Base-by-base conservation (phyloP, 2,888 invertebrate species). In the Drosophila merina region DNA sequence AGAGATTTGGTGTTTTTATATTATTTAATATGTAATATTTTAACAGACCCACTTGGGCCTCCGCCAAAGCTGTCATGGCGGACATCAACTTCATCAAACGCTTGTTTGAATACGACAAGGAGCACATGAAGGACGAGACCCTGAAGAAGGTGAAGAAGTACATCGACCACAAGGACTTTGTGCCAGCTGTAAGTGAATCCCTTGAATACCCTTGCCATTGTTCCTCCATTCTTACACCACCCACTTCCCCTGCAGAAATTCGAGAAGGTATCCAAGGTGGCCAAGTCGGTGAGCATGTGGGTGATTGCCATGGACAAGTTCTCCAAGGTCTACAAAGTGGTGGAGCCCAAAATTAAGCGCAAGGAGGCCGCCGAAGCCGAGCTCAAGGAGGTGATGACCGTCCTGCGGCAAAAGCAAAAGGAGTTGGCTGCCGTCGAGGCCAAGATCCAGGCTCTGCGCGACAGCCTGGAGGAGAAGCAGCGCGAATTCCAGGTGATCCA, bases 271-370 rank as follows among this genome's bases (percentile, higher is more conserved):
- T 96, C 96, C 3, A 94, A 96, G 94, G 97, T 97, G 0, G 97
- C 97, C 88, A 95, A 95, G 78, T 97, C 97, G 7, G 95, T 98
- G 92, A 97, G 97, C 79, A 94, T 97, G 90, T 98, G 98, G 98
- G 97, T 98, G 6, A 94, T 96, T 88, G 98, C 98, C 0, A 96
- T 98, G 75, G 97, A 97, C 83, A 95, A 95, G 89, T 98, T 98
- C 89, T 95, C 97, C 0, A 96, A 96, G 92, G 96, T 97, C 0
- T 97, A 95, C 91, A 94, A 95, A 89, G 94, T 97, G 6, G 97
- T 98, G 1, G 97, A 97, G 88, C 98, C 98, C 0, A 98, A 98
- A 91, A 94, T 96, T 57, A 93, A 95, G 72, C 95, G 94, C 69
- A 94, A 97, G 79, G 95, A 95, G 87, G 95, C 93, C 68, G 97